Conservation (phyloP, 2,888 invertebrate genomes). For the Acleris literana region DNA sequence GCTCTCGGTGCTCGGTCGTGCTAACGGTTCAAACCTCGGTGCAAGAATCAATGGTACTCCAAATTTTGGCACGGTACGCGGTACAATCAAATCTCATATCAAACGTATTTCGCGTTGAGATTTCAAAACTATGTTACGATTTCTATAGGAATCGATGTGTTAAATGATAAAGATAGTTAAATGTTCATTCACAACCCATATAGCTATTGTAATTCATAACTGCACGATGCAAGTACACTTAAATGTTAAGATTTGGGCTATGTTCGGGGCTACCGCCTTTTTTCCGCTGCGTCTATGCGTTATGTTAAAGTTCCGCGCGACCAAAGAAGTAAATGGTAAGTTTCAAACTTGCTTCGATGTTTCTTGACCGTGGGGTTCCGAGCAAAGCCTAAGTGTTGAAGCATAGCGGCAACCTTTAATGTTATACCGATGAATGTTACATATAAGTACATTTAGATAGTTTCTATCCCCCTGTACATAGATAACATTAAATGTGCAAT, state of each 20-base stretch:
- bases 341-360: constrained; percentile 18
- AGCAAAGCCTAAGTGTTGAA: constrained; percentile 43
- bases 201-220: constrained; percentile 74
- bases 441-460: constrained; percentile 58
- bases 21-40: constrained; percentile 55
- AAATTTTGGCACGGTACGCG: constrained; percentile 55
- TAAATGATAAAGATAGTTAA: constrained; percentile 52
- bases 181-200: constrained; percentile 70
- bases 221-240: constrained; percentile 76
- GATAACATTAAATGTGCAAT: constrained; percentile 77
- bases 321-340: constrained; percentile 27
- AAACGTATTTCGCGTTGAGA: constrained; percentile 39
- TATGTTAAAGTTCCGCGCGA: constrained; percentile 19
- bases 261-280: constrained; percentile 24
- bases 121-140: constrained; percentile 39
- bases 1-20: constrained; percentile 54
- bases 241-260: constrained; percentile 64
- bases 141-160: constrained; percentile 45
- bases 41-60: constrained; percentile 62
- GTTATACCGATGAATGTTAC: constrained; percentile 65
- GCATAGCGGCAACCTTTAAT: constrained; percentile 61
- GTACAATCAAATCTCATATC: constrained; percentile 36
- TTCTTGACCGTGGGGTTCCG: constrained; percentile 21
- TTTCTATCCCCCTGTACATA: constrained; percentile 76
- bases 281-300: constrained; percentile 11